phyloP scores from a whole-genome alignment of 2,888 invertebrate species.

The Nysson spinosus region DNA sequence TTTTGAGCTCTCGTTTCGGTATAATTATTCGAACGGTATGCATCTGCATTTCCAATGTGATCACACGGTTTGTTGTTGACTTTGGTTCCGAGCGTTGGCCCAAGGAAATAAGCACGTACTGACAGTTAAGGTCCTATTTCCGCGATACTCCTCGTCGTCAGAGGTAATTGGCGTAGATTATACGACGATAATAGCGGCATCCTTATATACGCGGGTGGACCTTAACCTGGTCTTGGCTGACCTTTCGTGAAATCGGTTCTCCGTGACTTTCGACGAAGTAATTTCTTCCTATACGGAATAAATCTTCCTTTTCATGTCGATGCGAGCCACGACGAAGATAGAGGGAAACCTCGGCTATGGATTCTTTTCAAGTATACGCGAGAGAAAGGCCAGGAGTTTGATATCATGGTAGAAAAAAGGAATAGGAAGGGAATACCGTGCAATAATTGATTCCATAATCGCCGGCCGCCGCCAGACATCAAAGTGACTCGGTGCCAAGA shows the following conservation, averaged over 20 bases:
- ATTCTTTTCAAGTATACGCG: not conserved
- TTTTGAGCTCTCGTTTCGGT: not conserved
- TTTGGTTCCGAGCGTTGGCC: conserved; percentile 9
- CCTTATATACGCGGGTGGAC: conserved; percentile 55
- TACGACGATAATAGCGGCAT: conserved; percentile 58
- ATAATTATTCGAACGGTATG: not conserved
- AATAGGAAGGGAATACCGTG: conserved; percentile 49
- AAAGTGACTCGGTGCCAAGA: conserved; percentile 52
- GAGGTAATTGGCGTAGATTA: conserved; percentile 61
- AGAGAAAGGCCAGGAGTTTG: not conserved
- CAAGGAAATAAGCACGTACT: conserved; percentile 51
- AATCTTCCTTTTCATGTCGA: conserved; percentile 48
- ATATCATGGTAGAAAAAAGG: not conserved
- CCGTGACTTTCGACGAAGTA: conserved; percentile 55
- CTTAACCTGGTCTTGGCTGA: conserved; percentile 53
- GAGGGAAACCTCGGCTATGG: not conserved
- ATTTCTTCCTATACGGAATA: conserved; percentile 59
- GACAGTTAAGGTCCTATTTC: conserved; percentile 60
- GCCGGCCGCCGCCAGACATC: conserved; percentile 63
- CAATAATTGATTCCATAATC: conserved; percentile 70
- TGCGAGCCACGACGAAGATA: conserved; percentile 11
- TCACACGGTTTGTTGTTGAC: conserved; percentile 33
- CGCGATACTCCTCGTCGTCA: conserved; percentile 41
- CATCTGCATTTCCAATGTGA: conserved; percentile 18
- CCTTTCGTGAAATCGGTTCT: conserved; percentile 60